These are phyloP conservation scores for Chaitophorus viminalis DNA, from an alignment of 2,888 invertebrate genomes.

Conservation along the genomic window DNA sequence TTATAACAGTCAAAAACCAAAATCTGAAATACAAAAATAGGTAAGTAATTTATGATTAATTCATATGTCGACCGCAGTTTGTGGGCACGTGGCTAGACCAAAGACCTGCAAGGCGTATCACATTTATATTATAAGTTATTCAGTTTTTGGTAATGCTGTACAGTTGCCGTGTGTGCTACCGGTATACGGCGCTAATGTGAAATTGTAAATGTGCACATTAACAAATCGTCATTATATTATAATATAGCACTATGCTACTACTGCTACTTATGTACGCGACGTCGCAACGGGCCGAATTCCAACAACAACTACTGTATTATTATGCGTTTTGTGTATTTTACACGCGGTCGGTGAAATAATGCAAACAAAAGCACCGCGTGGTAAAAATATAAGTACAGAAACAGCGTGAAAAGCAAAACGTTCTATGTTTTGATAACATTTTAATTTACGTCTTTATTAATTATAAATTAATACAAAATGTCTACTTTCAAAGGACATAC, in stretches of 20 bases:
- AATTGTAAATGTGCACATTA: too few species aligned
- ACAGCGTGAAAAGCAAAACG: background rate
- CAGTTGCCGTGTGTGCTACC: too few species aligned
- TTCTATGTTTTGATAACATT: background rate
- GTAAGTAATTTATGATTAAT: background rate
- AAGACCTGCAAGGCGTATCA: too few species aligned
- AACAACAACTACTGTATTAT: background rate
- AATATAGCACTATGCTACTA: too few species aligned
- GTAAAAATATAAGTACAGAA: background rate
- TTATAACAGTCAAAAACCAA: background rate
- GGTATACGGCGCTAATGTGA: too few species aligned
- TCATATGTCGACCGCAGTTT: too few species aligned
- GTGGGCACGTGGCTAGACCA: too few species aligned
- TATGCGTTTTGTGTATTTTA: background rate
- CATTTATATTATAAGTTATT: too few species aligned
- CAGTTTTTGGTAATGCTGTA: too few species aligned
- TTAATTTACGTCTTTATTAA: slow-evolving; percentile 18
- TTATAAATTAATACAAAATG: background rate
- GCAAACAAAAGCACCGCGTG: background rate
- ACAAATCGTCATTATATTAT: background rate
- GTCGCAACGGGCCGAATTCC: background rate
- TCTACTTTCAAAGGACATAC: background rate
- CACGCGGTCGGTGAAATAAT: background rate
- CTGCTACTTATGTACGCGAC: background rate
- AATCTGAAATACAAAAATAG: background rate